A percentile compares a stretch with the other conserved stretches of the same genome.
phyloP scores from a whole-genome alignment of 1,140 invertebrate species.

The Halictus rubicundus region DNA sequence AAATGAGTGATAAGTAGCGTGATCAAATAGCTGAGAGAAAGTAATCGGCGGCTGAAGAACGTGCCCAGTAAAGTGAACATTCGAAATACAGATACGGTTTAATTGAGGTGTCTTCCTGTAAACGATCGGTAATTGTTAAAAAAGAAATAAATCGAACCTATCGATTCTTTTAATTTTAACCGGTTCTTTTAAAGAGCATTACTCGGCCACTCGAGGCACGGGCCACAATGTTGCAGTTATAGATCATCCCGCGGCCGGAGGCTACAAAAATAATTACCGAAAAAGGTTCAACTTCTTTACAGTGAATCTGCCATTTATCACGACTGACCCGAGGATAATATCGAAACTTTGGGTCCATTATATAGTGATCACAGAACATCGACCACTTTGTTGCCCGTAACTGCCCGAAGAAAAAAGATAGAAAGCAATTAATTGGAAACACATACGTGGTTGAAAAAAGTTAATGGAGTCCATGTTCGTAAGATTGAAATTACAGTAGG shows the following conservation, averaged over 20 bases:
- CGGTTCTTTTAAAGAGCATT: neutral
- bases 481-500: constrained; percentile 13
- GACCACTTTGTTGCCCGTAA: neutral
- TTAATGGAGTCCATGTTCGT: constrained; percentile 13
- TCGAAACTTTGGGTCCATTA: constrained; percentile 20
- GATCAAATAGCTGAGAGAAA: too few relatives aligned
- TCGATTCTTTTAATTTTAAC: neutral
- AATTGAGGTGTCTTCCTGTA: too few relatives aligned
- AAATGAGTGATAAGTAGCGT: too few relatives aligned
- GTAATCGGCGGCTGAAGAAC: too few relatives aligned
- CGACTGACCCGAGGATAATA: constrained; percentile 2
- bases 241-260: constrained; percentile 6
- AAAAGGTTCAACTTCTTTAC: constrained; percentile 11
- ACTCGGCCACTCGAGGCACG: neutral
- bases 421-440: constrained; percentile 19
- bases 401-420: neutral
- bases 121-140: neutral
- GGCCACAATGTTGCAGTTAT: constrained; percentile 23
- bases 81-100: too few relatives aligned
- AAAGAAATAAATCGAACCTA: too few relatives aligned
- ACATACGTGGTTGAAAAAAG: neutral
- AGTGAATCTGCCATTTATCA: constrained; percentile 15
- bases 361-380: constrained; percentile 2
- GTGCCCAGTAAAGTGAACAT: too few relatives aligned
- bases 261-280: constrained; percentile 12